These are phyloP conservation scores for Taeniopygia guttata DNA, from an alignment of 2,797 vertebrate species.

Conservation along the genomic window DNA sequence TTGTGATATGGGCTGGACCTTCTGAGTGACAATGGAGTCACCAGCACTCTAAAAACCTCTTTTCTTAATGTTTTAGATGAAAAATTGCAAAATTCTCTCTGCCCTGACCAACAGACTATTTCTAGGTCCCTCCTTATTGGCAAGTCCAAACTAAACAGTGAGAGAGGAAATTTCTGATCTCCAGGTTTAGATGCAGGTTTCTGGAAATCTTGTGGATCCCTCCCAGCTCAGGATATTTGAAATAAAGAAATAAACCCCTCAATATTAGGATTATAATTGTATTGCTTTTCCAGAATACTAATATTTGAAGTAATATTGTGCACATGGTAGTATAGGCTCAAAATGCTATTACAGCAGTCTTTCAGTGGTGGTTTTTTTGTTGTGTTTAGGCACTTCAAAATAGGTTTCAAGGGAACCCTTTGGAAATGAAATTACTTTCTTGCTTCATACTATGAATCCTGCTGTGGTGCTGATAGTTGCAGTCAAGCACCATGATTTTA, in stretches of 20 bases:
- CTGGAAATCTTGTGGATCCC: neutral
- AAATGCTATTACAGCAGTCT: neutral
- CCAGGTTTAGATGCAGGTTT: neutral
- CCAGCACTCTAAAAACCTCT: neutral
- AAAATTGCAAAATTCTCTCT: neutral
- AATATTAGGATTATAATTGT: neutral
- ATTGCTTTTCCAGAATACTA: neutral
- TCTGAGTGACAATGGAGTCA: neutral
- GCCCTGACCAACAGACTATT: neutral
- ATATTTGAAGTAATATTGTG: neutral
- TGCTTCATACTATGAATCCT: neutral
- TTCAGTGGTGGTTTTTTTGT: neutral
- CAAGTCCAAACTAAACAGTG: neutral
- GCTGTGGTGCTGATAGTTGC: neutral
- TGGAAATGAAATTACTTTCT: neutral
- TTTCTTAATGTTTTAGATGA: neutral
- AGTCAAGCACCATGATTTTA: neutral
- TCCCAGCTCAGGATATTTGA: neutral
- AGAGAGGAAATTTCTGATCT: neutral
- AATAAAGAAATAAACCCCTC: too few species aligned
- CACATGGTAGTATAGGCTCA: neutral
- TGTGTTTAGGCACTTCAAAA: neutral
- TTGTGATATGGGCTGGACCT: neutral
- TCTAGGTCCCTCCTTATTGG: neutral
- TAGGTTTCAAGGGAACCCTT: neutral